A percentile compares a stretch with the other conserved stretches of the same genome.
phyloP scores from a whole-genome alignment of 2,797 vertebrate genomes.

The Sebastes goodei region DNA sequence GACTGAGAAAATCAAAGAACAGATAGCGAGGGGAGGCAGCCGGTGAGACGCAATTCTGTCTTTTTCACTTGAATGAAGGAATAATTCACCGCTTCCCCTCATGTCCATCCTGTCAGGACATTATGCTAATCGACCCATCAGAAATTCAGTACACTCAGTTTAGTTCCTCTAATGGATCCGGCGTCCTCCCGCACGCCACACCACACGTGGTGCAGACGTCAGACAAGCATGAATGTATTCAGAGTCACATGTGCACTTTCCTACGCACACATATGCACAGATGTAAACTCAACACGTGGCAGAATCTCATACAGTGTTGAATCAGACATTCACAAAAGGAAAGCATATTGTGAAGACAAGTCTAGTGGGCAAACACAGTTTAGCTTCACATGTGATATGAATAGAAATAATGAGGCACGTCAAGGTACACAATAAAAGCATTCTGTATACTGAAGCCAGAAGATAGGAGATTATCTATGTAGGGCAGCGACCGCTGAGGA shows the following conservation, averaged over 20 bases:
- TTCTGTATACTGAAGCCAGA: constrained; percentile 8
- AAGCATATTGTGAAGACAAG: neutral
- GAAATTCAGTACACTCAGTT: constrained; percentile 32
- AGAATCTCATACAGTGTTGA: neutral
- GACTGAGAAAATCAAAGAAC: constrained; percentile 35
- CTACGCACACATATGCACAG: neutral
- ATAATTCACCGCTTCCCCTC: constrained; percentile 23
- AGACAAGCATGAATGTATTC: neutral
- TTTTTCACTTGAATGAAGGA: constrained; percentile 40
- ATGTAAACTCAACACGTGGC: neutral
- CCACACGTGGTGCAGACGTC: neutral
- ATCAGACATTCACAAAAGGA: constrained; percentile 2
- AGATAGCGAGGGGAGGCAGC: constrained; percentile 2
- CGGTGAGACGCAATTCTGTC: neutral
- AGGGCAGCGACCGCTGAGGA: constrained; percentile 36
- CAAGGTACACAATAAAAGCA: constrained; percentile 16
- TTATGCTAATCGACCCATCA: constrained; percentile 45
- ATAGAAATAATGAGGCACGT: constrained; percentile 30
- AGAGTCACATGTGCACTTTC: neutral
- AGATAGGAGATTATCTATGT: constrained; percentile 40
- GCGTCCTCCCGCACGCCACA: neutral
- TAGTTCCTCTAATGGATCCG: constrained; percentile 31
- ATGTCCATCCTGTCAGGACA: constrained; percentile 28
- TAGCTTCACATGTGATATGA: constrained; percentile 1
- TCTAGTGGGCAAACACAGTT: constrained; percentile 13